A percentile compares a stretch with the other conserved stretches of the same genome.
Conservation (phyloP, 2,797 vertebrate species). For the Spheniscus humboldti region DNA sequence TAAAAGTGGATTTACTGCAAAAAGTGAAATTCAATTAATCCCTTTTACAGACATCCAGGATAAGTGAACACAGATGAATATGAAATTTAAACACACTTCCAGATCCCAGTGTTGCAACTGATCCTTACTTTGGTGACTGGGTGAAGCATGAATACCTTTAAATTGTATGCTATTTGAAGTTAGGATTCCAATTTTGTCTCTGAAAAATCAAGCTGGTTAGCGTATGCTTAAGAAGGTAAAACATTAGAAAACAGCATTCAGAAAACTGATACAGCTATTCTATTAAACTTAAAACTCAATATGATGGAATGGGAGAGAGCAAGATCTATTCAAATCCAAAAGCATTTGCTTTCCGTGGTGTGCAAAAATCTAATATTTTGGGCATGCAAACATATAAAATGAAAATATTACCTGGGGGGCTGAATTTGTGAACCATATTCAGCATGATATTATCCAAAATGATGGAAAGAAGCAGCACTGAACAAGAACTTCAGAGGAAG, state of each 20-base stretch:
- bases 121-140: background rate
- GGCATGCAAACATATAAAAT: background rate
- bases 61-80: background rate
- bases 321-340: background rate
- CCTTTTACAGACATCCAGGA: background rate
- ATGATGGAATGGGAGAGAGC: background rate
- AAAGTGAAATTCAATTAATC: conserved; percentile 40
- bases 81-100: conserved; percentile 5
- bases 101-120: conserved; percentile 2
- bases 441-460: background rate
- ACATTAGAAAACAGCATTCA: background rate
- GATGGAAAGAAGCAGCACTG: background rate
- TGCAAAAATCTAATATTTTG: background rate
- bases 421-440: background rate
- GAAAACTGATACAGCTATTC: background rate
- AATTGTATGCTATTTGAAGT: conserved; percentile 19
- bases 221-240: background rate
- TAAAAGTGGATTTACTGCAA: conserved; percentile 17
- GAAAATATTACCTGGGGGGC: background rate
- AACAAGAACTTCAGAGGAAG: background rate
- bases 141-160: background rate
- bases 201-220: conserved; percentile 34
- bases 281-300: background rate
- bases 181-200: conserved; percentile 19
- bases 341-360: background rate